These are phyloP conservation scores for Bruchidius siliquastri DNA, from an alignment of 2,888 invertebrate species.

Conservation along the genomic window DNA sequence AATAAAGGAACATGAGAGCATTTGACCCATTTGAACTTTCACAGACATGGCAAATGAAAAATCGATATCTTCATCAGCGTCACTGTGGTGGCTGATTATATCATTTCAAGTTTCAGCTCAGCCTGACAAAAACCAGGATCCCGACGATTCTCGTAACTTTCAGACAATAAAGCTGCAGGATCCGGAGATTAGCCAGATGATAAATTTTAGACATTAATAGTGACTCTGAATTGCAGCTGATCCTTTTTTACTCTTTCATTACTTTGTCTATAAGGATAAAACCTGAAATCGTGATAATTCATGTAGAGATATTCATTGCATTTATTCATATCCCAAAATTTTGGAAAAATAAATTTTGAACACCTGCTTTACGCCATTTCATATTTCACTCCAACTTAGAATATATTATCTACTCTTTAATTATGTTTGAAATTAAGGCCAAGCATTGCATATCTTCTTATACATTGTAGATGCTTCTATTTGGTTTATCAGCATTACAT, in stretches of 20 bases:
- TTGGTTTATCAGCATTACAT: too few relatives aligned
- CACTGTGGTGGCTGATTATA: background rate
- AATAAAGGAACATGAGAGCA: background rate
- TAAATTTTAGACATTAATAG: background rate
- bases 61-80: background rate
- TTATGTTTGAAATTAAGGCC: too few relatives aligned
- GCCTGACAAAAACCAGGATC: background rate
- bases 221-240: background rate
- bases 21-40: background rate
- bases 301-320: too few relatives aligned
- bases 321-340: too few relatives aligned
- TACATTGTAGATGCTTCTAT: too few relatives aligned
- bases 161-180: background rate
- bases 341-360: too few relatives aligned
- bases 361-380: too few relatives aligned
- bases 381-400: too few relatives aligned
- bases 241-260: background rate
- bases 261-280: background rate
- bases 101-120: background rate
- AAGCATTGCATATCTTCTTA: too few relatives aligned
- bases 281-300: background rate
- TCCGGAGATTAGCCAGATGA: background rate
- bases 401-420: too few relatives aligned
- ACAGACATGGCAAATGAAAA: background rate
- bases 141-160: background rate